phyloP scores from a whole-genome alignment of 2,888 invertebrate species.

The Bellardia bayeri region DNA sequence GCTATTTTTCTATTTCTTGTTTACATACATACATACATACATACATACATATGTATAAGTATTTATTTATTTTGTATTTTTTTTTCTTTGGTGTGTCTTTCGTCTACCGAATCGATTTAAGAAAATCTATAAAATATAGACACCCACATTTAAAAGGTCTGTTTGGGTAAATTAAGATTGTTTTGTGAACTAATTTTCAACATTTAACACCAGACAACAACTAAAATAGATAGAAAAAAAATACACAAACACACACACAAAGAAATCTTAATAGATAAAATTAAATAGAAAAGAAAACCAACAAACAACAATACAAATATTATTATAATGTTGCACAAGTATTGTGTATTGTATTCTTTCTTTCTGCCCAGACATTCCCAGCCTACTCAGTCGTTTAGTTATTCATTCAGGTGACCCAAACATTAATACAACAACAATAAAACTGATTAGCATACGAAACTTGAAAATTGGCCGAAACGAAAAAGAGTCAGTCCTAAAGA shows the following conservation, averaged over 20 bases:
- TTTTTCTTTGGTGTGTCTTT: background rate
- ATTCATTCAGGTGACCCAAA: constrained; percentile 50
- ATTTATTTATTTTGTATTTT: background rate
- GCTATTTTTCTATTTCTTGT: constrained; percentile 29
- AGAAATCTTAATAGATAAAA: constrained; percentile 14
- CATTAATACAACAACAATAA: constrained; percentile 15
- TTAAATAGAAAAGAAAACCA: constrained; percentile 33
- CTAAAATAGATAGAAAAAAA: background rate
- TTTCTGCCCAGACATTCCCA: constrained; percentile 63
- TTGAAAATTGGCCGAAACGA: constrained; percentile 38
- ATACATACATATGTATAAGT: no score
- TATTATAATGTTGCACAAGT: constrained; percentile 15
- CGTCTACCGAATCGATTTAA: background rate
- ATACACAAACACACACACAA: constrained; percentile 1
- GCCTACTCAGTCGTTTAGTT: constrained; percentile 59
- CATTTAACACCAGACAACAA: constrained; percentile 67
- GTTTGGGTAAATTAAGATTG: constrained; percentile 59
- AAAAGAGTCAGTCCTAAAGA: constrained; percentile 29
- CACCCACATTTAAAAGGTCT: constrained; percentile 68
- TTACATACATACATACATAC: no score
- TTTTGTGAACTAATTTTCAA: constrained; percentile 72
- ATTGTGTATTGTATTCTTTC: constrained; percentile 16
- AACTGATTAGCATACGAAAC: constrained; percentile 67
- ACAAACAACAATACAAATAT: constrained; percentile 1
- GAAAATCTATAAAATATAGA: constrained; percentile 19